Evolutionary conservation across 2,797 vertebrate species (phyloP).

Genomic region (Epinephelus coioides): DNA sequence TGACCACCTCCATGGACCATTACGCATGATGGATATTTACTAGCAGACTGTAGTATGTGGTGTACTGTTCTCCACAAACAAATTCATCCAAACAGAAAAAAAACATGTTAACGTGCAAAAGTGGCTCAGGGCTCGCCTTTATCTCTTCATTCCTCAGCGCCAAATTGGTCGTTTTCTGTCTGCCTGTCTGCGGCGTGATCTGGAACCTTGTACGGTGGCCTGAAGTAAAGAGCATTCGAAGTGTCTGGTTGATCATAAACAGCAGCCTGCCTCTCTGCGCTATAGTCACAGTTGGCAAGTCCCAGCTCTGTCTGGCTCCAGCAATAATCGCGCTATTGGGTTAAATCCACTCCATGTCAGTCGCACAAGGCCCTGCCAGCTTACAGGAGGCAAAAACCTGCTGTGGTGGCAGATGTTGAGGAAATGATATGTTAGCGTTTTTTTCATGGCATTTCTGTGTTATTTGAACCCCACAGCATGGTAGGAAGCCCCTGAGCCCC

Average conservation of each 20-base stretch:
- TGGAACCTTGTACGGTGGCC: slow-evolving; percentile 53
- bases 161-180: slow-evolving; percentile 62
- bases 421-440: slow-evolving; percentile 63
- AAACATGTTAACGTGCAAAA: slow-evolving; percentile 38
- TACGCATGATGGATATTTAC: slow-evolving; percentile 62
- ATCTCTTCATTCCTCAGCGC: slow-evolving; percentile 47
- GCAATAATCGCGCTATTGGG: slow-evolving; percentile 66
- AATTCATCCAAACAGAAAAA: slow-evolving; percentile 45
- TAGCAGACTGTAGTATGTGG: slow-evolving; percentile 1
- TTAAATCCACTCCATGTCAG: slow-evolving; percentile 69
- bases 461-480: slow-evolving; percentile 53
- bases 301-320: slow-evolving; percentile 49
- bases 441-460: slow-evolving; percentile 36
- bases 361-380: slow-evolving; percentile 51
- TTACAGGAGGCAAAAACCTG: slow-evolving; percentile 65
- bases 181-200: slow-evolving; percentile 49
- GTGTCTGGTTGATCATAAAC: slow-evolving; percentile 60
- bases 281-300: slow-evolving; percentile 55
- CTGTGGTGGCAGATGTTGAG: slow-evolving; percentile 75
- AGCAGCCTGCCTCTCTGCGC: slow-evolving; percentile 38
- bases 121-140: slow-evolving; percentile 52
- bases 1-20: slow-evolving; percentile 66
- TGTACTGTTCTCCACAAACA: slow-evolving; percentile 47
- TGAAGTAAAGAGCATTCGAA: slow-evolving; percentile 42
- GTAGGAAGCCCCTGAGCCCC: slow-evolving; percentile 17